Evolutionary conservation across 2,113 vertebrate species (phyloP).

Genomic region (Sorex fumeus): DNA sequence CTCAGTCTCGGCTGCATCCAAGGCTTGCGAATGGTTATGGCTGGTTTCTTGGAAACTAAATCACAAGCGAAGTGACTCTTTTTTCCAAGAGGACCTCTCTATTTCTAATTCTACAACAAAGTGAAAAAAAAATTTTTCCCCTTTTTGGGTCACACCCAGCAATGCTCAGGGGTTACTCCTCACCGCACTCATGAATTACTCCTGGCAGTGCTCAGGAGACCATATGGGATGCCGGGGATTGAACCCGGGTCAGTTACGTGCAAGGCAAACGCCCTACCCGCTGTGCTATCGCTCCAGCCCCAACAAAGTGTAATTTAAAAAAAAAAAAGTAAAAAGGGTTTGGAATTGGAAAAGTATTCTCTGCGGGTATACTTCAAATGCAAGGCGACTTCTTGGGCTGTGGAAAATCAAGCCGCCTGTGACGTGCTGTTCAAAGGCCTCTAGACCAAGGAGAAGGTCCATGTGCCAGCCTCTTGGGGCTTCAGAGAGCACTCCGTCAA

Average conservation of each 20-base stretch:
- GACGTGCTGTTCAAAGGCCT: background rate
- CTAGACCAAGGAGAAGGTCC: background rate
- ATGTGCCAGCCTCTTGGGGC: background rate
- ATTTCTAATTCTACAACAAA: constrained; percentile 59
- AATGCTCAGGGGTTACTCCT: too few species aligned
- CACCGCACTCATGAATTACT: too few species aligned
- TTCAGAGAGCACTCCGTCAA: constrained; percentile 15
- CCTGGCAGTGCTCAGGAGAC: too few species aligned
- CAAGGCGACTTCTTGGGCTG: constrained; percentile 51
- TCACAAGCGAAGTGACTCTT: constrained; percentile 50
- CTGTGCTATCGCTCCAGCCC: too few species aligned
- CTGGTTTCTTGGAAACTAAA: constrained; percentile 8
- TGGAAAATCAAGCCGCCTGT: background rate
- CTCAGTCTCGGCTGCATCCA: background rate
- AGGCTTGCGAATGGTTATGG: background rate
- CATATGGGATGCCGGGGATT: too few species aligned
- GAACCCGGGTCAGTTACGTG: too few species aligned
- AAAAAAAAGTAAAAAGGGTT: constrained; percentile 48
- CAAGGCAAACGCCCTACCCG: too few species aligned
- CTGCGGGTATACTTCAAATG: constrained; percentile 23
- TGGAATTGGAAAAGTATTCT: background rate
- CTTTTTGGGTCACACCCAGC: too few species aligned
- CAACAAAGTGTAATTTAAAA: constrained; percentile 62
- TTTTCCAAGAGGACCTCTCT: constrained; percentile 45
- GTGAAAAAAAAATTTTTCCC: too few species aligned